Evolutionary conservation across 2,888 invertebrate genomes (phyloP), one percentile per base, ranked within the genome.

Genomic region (Venusia cambrica): DNA sequence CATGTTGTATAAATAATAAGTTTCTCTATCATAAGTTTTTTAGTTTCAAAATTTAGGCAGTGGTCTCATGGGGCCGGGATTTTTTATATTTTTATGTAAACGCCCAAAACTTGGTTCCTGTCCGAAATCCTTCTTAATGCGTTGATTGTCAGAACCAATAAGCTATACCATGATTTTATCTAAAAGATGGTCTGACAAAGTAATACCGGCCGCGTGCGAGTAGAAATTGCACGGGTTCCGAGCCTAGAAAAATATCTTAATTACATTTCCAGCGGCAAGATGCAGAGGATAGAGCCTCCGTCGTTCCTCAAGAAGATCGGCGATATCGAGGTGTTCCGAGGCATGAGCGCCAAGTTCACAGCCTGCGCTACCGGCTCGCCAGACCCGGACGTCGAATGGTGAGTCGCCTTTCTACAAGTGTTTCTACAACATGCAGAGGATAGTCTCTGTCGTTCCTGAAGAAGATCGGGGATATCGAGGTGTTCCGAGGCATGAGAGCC

Each of bases 301-400:
- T 90, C 92, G 24, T 97, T 97, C 89, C 81, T 97, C 57, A 97
- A 97, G 87, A 93, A 92, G 63, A 93, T 97, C 57, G 96, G 95
- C 0, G 96, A 97, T 69, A 93, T 93, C 18, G 96, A 97, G 72
- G 90, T 96, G 31, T 93, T 93, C 74, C 92, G 93, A 60, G 94
- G 95, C 15, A 95, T 96, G 93, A 92, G 94, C 20, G 96, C 94
- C 32, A 96, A 96, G 79, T 96, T 97, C 74, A 97, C 96, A n/a
- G 97, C 97, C 33, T 97, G 97, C 70, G 93, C 94, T 25, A 92
- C 93, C 24, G 97, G 97, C 37, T 89, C 90, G 36, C 97, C 97
- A 0, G 96, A 96, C 35, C 97, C 97, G 0, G 94, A 94, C 37
- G 95, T 94, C 25, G 95, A 96, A 33, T 87, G 87, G 87, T 85